Base-by-base conservation (phyloP, 2,113 vertebrate species). In the Neogobius melanostomus region DNA sequence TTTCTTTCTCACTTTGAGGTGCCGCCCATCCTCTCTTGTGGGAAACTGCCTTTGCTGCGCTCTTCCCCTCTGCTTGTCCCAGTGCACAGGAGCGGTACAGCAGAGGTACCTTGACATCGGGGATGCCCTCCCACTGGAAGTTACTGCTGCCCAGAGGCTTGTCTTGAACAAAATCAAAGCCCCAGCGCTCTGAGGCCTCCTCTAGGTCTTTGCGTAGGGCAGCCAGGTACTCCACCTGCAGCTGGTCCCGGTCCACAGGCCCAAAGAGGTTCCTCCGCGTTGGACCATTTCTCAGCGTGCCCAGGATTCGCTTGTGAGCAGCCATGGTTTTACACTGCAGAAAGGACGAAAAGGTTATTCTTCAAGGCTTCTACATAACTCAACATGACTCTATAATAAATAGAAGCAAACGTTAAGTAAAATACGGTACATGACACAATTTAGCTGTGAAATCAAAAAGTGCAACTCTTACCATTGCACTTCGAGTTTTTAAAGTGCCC, bases 241-340 rank as follows among this genome's bases (percentile, higher is more conserved):
- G 88, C 86, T 95, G 91, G 6, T 94, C 87, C 0, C 91, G 88
- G 88, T 98, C 95, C 43, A 97, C 91, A 0, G 93, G 93, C 12
- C 96, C 97, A 0, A 99, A 99, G 74, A 99, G 95, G 80, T 75
- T 94, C 36, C 95, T 90, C 61, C 93, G 93, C 0, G 82, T 74
- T 6, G 89, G 90, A 75, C 91, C 90, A 17, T 90, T 91, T 21
- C 86, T 83, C 0, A 86, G 84, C 11, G 61, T 0, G 3, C 69
- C 84, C 59, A 75, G 79, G 12, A 84, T 68, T 8, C 65, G 79
- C 44, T 87, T 82, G 0, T 76, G 76, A 70, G 88, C 49, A 0
- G 91, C 82, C 95, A 96, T 97, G 0, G 45, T 77, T 87, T 76
- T 0, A 2, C 84, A 88, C 91, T 93, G 84, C 6, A 74, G 85